A percentile compares a stretch with the other conserved stretches of the same genome.
Conservation (phyloP, 2,888 invertebrate genomes). For the Meta bourneti region DNA sequence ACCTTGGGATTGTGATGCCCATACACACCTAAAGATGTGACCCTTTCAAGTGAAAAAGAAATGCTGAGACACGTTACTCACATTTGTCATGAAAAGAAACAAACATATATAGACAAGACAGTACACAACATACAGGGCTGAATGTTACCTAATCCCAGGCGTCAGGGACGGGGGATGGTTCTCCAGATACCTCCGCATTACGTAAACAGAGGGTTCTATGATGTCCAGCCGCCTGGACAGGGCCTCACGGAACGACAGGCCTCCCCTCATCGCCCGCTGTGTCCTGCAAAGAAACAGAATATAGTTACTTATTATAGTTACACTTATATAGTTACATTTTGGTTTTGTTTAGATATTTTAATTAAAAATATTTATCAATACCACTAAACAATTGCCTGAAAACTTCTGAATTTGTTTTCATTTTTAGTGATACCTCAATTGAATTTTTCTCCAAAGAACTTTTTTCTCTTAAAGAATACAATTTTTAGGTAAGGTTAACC, state of each 20-base stretch:
- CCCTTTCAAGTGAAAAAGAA: background rate
- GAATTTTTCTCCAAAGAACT: no score
- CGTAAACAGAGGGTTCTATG: slow-evolving; percentile 89
- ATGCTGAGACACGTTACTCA: background rate
- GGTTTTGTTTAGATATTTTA: no score
- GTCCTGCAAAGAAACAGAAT: slow-evolving; percentile 85
- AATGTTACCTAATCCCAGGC: slow-evolving; percentile 87
- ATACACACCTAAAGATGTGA: background rate
- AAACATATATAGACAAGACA: background rate
- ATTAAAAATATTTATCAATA: no score
- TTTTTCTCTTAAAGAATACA: no score
- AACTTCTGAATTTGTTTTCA: no score
- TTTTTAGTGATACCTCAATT: no score
- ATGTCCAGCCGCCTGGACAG: slow-evolving; percentile 91
- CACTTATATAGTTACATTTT: no score
- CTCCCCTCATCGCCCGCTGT: slow-evolving; percentile 94
- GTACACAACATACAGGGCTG: slow-evolving; percentile 44
- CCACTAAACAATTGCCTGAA: no score
- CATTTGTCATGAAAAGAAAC: background rate
- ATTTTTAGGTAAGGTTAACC: no score
- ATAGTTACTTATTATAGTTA: no score
- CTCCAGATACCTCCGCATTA: slow-evolving; percentile 89
- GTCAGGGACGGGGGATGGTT: slow-evolving; percentile 89
- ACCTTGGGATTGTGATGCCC: no score
- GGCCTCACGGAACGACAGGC: slow-evolving; percentile 94